Evolutionary conservation across 2,888 invertebrate genomes (phyloP), one percentile per base, ranked within the genome.

Genomic region (Xestia xanthographa): DNA sequence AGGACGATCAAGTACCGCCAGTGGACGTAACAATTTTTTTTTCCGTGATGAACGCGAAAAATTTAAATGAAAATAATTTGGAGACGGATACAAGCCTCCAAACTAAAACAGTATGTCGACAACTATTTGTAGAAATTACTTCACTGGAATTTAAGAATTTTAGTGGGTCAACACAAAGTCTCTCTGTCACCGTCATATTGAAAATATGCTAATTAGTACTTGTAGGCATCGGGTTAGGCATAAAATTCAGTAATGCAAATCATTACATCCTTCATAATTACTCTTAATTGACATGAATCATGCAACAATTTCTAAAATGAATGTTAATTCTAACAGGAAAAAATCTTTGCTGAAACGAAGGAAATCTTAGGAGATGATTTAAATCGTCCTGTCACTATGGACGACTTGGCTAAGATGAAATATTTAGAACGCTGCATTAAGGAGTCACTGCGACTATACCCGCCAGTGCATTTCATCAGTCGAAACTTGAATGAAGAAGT

Each of bases 391-490:
- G 97, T 97, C 0, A 97, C 97, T 0, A 97, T 97, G 91, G 96
- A 97, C 53, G 97, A 97, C 82, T 91, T 98, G 17, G 92, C 97
- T 63, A 95, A 97, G 56, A 97, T 98, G 97, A 95, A 96, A 70
- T 98, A 98, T 87, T 93, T 98, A 76, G 98, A 98, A 80, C 97
- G 97, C 78, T 98, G 98, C 85, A 97, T 98, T 62, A 98, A 98
- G 90, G 98, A 98, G 91, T 96, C 97, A 0, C 87, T 98, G 58
- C 93, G 98, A 68, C 92, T 98, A 17, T 97, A 97, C 85, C 98
- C 98, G 8, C 97, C 97, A 71, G 97, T 98, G 8, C 98, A 97
- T 2, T 96, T 97, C 83, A 97, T 98, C 87, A 97, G 97, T 14
- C 96, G 98, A 72, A 92, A 90, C 70, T 88, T 98, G 38, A 94